phyloP scores from a whole-genome alignment of 2,888 invertebrate species.

The Lochmaea capreae region DNA sequence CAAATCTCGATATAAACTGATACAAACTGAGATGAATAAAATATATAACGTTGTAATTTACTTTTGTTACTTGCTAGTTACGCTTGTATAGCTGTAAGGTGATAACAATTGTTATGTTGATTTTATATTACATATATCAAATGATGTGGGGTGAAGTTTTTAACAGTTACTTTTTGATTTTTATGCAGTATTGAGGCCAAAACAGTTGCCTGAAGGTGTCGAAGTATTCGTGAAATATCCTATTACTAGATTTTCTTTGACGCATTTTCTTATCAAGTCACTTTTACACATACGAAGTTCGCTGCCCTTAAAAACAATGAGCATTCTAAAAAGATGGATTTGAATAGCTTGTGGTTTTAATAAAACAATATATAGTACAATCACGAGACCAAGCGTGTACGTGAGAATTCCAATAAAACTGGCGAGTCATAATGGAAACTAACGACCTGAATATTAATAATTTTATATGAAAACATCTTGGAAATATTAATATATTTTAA shows the following conservation, averaged over 20 bases:
- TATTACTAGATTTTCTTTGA: background rate
- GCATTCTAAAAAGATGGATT: slow-evolving; percentile 22
- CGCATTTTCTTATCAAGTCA: background rate
- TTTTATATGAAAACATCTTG: slow-evolving; percentile 8
- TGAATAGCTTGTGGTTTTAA: slow-evolving; percentile 27
- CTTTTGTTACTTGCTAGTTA: too few relatives aligned
- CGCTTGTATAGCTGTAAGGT: too few relatives aligned
- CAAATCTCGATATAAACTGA: slow-evolving; percentile 19
- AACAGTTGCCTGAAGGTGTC: too few relatives aligned
- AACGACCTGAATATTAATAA: slow-evolving; percentile 25
- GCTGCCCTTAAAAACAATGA: slow-evolving; percentile 10
- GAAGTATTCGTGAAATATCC: too few relatives aligned
- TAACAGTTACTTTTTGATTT: too few relatives aligned
- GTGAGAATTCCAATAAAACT: slow-evolving; percentile 32
- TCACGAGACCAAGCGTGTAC: slow-evolving; percentile 25
- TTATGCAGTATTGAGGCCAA: too few relatives aligned
- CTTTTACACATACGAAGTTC: background rate
- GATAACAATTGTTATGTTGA: too few relatives aligned
- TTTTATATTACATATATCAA: too few relatives aligned
- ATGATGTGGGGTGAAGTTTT: too few relatives aligned
- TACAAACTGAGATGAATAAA: background rate
- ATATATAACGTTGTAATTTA: too few relatives aligned
- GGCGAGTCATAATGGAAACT: slow-evolving; percentile 29
- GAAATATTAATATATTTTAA: slow-evolving; percentile 20
- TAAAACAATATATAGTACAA: slow-evolving; percentile 32